Percentiles rank a stretch among this genome's conserved stretches.
Evolutionary conservation across 2,113 vertebrate genomes (phyloP).

Genomic region (Anhinga anhinga): DNA sequence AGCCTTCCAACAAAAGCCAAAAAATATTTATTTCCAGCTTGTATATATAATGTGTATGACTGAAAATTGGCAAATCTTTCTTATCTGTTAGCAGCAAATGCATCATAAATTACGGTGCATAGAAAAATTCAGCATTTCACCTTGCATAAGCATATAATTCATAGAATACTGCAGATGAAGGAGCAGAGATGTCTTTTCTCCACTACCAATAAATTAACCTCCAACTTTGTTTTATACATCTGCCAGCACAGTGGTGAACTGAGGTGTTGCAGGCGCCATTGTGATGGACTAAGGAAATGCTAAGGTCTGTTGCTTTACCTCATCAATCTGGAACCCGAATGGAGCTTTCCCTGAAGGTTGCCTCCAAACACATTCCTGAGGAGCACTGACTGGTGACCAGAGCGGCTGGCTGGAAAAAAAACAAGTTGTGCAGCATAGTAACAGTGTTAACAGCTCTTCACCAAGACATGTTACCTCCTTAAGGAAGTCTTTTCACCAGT

Average conservation of each 20-base stretch:
- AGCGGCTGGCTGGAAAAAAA: background rate
- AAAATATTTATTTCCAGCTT: background rate
- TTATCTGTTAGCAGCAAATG: background rate
- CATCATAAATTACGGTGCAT: background rate
- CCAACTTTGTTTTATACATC: slow-evolving; percentile 34
- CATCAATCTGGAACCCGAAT: slow-evolving; percentile 72
- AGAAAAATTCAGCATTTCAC: slow-evolving; percentile 11
- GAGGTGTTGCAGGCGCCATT: slow-evolving; percentile 63
- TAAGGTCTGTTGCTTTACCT: slow-evolving; percentile 72
- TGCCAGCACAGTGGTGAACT: slow-evolving; percentile 51
- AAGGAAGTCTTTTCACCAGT: background rate
- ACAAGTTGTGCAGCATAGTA: background rate
- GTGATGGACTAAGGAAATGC: slow-evolving; percentile 60
- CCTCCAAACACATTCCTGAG: slow-evolving; percentile 71
- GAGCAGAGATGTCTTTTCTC: background rate
- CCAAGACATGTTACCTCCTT: background rate
- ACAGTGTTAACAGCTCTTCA: background rate
- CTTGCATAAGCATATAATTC: slow-evolving; percentile 31
- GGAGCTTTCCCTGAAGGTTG: slow-evolving; percentile 53
- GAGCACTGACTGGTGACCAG: slow-evolving; percentile 68
- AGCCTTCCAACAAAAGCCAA: background rate
- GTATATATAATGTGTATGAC: accelerated
- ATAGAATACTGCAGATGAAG: background rate
- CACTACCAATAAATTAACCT: slow-evolving; percentile 50
- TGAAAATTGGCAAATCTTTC: background rate